Evolutionary conservation across 2,113 vertebrate genomes (phyloP).

Genomic region (Zosterops pallidus): DNA sequence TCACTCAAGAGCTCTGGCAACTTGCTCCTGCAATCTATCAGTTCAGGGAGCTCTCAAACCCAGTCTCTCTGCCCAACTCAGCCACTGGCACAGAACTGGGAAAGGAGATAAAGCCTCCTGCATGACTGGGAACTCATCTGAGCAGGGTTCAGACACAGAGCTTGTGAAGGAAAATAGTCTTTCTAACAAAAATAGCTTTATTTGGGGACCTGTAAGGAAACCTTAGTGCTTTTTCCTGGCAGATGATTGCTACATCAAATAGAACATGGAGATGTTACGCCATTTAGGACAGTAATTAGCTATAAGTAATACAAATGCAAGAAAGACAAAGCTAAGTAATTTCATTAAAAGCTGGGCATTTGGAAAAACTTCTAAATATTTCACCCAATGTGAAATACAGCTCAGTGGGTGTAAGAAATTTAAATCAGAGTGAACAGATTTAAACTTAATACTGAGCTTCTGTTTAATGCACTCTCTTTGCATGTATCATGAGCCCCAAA

Average conservation of each 20-base stretch:
- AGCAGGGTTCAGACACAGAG: constrained; percentile 37
- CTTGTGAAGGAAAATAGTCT: constrained; percentile 48
- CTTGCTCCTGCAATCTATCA: not conserved
- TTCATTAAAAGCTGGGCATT: not conserved
- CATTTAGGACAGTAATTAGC: not conserved
- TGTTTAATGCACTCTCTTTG: not conserved
- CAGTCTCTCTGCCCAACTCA: not conserved
- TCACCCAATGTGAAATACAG: rapidly evolving
- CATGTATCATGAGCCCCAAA: not conserved
- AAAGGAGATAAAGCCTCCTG: not conserved
- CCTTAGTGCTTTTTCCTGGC: not conserved
- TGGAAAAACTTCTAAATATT: not conserved
- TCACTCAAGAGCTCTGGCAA: not conserved
- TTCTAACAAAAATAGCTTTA: constrained; percentile 25
- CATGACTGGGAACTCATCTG: not conserved
- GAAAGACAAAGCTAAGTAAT: not conserved
- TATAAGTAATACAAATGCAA: not conserved
- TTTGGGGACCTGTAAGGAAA: constrained; percentile 33
- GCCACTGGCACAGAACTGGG: not conserved
- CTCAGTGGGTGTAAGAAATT: not conserved
- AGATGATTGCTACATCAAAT: not conserved
- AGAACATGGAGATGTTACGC: not conserved
- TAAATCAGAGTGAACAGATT: not conserved
- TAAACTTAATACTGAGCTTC: not conserved
- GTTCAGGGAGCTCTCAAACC: not conserved